Evolutionary conservation across 2,888 invertebrate genomes (phyloP), one percentile per base, ranked within the genome.

Genomic region (Amphiduros pacificus): DNA sequence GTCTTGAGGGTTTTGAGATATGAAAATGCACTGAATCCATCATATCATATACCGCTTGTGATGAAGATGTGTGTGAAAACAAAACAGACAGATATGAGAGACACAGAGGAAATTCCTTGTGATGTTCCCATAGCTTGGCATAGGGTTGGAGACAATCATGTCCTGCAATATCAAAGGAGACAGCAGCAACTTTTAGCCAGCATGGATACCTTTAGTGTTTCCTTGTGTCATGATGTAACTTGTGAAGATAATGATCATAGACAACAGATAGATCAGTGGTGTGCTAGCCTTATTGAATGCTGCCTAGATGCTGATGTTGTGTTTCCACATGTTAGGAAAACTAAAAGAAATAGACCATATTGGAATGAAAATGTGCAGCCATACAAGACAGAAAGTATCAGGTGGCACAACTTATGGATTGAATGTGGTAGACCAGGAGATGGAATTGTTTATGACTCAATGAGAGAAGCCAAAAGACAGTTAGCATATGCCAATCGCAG

Each of bases 321-420:
- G n/a, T 4, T 44, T 6, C 44, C 44, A 44, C n/a, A 22, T 20
- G 44, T 44, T 17, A 44, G n/a, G 17, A 17, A 9, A 20, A 44
- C n/a, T 6, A 44, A 44, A 22, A 20, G 9, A 20, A 22, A n/a
- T 44, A 44, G 44, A 17, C 44, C 44, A 5, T 20, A 44, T 22
- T 44, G 44, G 44, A 4, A 4, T 9, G 44, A 20, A 20, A 22
- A 44, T 44, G 44, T 44, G 5, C n/a, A 44, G 22, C 44, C 44
- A 11, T 44, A 9, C 22, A 44, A 44, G 22, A 22, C n/a, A 20
- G 44, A 44, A 6, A 20, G 44, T 44, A n/a, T 53, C 2, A 29
- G 27, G 14, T 53, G 53, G 53, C 53, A 53, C 22, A 32, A 17
- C 17, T n/a, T 53, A 6, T 53, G 53, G 53, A 27, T 31, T 26